These are phyloP conservation scores for Lates japonicus DNA, from an alignment of 2,797 vertebrate genomes.

Conservation along the genomic window DNA sequence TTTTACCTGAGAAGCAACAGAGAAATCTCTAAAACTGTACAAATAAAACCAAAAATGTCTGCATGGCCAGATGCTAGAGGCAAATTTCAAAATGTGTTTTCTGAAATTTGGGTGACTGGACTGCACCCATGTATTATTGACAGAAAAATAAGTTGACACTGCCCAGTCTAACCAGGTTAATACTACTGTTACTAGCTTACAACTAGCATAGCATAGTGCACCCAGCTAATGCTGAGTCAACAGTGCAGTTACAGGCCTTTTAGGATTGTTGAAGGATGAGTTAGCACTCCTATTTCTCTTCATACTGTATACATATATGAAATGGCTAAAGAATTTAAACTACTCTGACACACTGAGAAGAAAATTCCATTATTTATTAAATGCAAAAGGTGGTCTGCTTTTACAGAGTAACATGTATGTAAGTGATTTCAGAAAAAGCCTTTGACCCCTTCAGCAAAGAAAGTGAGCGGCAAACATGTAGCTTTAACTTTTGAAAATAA, in stretches of 20 bases:
- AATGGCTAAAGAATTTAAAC: slow-evolving; percentile 27
- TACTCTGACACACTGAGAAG: slow-evolving; percentile 6
- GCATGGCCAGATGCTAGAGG: background rate
- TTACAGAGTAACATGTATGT: slow-evolving; percentile 11
- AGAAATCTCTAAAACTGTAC: background rate
- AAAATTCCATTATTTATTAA: slow-evolving; percentile 41
- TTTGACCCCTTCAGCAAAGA: background rate
- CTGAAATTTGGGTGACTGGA: background rate
- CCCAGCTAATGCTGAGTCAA: background rate
- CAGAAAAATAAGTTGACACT: too few relatives aligned
- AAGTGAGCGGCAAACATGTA: background rate
- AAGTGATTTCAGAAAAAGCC: slow-evolving; percentile 24
- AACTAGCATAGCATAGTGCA: background rate
- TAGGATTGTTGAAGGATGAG: background rate
- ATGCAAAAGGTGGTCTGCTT: slow-evolving; percentile 3
- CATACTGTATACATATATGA: slow-evolving; percentile 12
- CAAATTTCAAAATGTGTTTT: background rate
- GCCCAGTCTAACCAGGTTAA: too few relatives aligned
- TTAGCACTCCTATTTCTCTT: background rate
- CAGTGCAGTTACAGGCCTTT: background rate
- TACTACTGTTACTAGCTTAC: background rate
- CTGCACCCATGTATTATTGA: background rate
- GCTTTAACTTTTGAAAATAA: slow-evolving; percentile 23
- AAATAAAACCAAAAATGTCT: background rate
- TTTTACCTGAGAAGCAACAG: background rate